Evolutionary conservation across 2,797 vertebrate species (phyloP), one percentile per base, ranked within the genome.

Genomic region (Perodicticus potto): DNA sequence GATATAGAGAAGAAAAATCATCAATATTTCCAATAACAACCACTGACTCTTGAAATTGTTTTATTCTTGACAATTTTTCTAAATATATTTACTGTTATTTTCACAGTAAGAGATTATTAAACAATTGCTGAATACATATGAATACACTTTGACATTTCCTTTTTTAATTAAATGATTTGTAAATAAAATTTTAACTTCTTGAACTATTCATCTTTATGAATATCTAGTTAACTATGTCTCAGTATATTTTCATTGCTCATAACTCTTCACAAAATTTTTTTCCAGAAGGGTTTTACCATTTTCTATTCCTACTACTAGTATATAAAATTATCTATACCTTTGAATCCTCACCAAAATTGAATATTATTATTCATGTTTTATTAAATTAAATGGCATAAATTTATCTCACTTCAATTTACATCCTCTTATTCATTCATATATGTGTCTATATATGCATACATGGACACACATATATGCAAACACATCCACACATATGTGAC

Each of bases 21-120:
- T 7, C 20, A 37, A 40, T 89, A 89, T 85, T 84, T 92, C 29
- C 34, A 93, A 34, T 59, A 91, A 77, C 7, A 13, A 87, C 32
- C 57, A 37, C 8, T 74, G 59, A 84, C 4, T 84, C 5, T 87
- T 74, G 88, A 55, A 29, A 63, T 90, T 80, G 22, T 63, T 92
- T 77, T 59, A 93, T 78, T 97, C 12, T 32, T 72, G 34, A 20
- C 85, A 37, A 77, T 81, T 96, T 70, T 94, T 59, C 72, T 78
- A 87, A 70, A 78, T 32, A 45, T 77, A 87, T 91, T 82, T 80
- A 34, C 5, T 37, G 49, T 23, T 87, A n/a, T 65, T 94, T 40
- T 37, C 22, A 84, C 43, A 49, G 14, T 43, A 82, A 7, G 1
- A n/a, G 45, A 53, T 85, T 89, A 73, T 25, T 65, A 86, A 89